Base-by-base conservation (phyloP, 2,888 invertebrate species). In the Keiferia lycopersicella region DNA sequence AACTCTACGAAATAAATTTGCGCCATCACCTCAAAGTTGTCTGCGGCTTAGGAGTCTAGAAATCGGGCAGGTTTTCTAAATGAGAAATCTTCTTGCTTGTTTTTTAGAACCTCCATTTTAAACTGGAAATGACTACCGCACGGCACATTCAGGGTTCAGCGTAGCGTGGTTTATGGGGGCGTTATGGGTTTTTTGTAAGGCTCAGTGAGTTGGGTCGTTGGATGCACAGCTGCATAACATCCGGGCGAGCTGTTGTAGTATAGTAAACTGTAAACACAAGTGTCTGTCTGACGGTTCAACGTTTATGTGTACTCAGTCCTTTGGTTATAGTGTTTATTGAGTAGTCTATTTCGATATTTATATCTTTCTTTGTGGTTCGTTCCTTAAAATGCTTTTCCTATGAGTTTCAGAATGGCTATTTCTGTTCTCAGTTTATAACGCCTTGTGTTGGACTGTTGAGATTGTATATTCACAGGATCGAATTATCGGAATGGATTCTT, bases 151-250 rank as follows among this genome's bases (percentile, higher is more conserved):
- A 34, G 56, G 34, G 61, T 50, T 60, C 34, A 61, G 2, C 34
- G 50, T 61, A 34, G 50, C 56, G 60, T 53, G 57, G 61, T 64
- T 64, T 64, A 64, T 64, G 58, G 64, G 56, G 61, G 57, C 61
- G 50, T 61, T 62, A 62, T 26, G 64, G 53, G 38, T 61, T 63
- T 65, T 63, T 63, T 64, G 57, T 58, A 22, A 22, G 63, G 56
- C 62, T 61, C 61, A 14, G 53, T 59, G 50, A 22, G 20, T 53
- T 53, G 51, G 51, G 51, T 53, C 51, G 51, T 57, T 61, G 65
- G 63, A 57, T 63, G 65, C 63, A 63, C 63, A 65, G 65, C 63
- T 65, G 65, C 61, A 34, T 45, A 50, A 39, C 65, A 65, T 65
- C 63, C 65, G 65, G 60, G 38, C 34, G 22, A 7, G n/a, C 39